Conservation (phyloP, 2,797 vertebrate species). For the Sus cebifrons region DNA sequence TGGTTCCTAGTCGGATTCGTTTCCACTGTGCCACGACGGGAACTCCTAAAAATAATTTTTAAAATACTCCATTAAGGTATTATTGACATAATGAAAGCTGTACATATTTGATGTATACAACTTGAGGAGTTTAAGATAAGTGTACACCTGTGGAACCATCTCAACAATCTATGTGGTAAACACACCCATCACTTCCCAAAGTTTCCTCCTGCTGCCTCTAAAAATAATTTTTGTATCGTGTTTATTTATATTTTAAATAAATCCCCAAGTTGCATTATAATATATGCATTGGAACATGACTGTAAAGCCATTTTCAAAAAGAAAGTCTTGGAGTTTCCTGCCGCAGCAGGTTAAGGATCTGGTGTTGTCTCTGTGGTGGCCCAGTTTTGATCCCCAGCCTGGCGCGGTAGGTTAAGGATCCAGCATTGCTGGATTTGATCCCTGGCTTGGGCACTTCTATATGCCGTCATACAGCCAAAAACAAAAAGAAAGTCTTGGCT, state of each 20-base stretch:
- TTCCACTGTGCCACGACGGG: no score
- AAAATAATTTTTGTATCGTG: slow-evolving; percentile 15
- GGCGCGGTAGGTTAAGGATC: no score
- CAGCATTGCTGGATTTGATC: no score
- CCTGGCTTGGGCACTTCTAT: no score
- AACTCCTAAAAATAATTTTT: background rate
- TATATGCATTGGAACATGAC: background rate
- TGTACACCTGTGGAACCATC: background rate
- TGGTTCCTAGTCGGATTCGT: no score
- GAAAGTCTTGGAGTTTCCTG: background rate
- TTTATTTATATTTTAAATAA: slow-evolving; percentile 68
- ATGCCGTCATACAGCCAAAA: no score
- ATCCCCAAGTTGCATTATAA: slow-evolving; percentile 9
- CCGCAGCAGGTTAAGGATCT: no score
- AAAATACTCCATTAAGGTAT: background rate
- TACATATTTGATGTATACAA: background rate
- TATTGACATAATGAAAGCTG: background rate
- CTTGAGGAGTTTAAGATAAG: background rate
- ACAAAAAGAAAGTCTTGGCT: slow-evolving; percentile 31
- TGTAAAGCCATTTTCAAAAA: slow-evolving; percentile 44
- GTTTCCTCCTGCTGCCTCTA: background rate
- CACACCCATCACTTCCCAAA: background rate
- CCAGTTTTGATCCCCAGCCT: no score
- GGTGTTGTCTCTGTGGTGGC: no score
- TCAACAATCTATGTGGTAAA: background rate